Percentiles rank a stretch among this genome's conserved stretches.
These are phyloP conservation scores for Hirtodrosophila histrioides DNA, from an alignment of 2,888 invertebrate genomes.

Conservation along the genomic window DNA sequence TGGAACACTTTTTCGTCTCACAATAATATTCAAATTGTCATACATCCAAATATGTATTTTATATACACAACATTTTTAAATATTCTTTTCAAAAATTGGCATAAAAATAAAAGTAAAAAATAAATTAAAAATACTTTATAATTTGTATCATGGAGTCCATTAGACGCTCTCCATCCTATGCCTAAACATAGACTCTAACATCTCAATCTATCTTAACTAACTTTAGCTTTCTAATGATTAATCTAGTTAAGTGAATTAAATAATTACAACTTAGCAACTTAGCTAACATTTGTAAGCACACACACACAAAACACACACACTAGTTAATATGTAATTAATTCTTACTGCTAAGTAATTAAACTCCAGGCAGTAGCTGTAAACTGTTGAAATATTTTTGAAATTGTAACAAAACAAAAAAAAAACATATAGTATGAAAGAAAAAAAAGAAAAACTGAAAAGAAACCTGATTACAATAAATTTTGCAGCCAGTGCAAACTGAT, in stretches of 20 bases:
- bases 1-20: conserved; percentile 13
- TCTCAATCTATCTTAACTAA: conserved; percentile 41
- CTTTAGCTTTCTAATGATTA: conserved; percentile 60
- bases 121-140: conserved; percentile 20
- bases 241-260: conserved; percentile 66
- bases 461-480: conserved; percentile 67
- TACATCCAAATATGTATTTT: background rate
- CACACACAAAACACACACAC: conserved; percentile 35
- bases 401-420: conserved; percentile 13
- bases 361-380: conserved; percentile 47
- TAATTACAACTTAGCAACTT: conserved; percentile 43
- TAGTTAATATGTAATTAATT: conserved; percentile 55
- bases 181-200: conserved; percentile 44
- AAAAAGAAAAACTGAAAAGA: conserved; percentile 20
- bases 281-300: conserved; percentile 74
- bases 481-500: conserved; percentile 64
- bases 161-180: conserved; percentile 33
- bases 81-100: conserved; percentile 17
- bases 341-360: conserved; percentile 63
- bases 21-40: too few species aligned
- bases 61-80: conserved; percentile 10
- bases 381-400: conserved; percentile 44
- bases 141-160: conserved; percentile 32
- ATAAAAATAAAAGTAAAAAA: conserved; percentile 1
- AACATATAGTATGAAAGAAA: conserved; percentile 7